Conservation (phyloP, 2,797 vertebrate genomes). For the Alca torda region DNA sequence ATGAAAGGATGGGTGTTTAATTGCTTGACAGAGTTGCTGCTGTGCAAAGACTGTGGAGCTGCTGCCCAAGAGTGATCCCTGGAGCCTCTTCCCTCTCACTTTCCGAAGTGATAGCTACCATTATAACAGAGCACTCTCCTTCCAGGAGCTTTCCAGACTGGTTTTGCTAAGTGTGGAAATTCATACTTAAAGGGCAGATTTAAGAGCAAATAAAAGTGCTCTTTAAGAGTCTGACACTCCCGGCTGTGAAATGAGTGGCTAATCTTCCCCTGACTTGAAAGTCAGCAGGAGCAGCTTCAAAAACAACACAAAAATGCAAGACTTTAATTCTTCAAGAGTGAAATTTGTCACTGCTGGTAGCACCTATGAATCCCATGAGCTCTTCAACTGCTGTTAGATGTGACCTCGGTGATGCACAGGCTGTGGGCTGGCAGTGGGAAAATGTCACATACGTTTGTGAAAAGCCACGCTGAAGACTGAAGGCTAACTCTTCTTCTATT, state of each 20-base stretch:
- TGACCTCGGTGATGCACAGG: not conserved
- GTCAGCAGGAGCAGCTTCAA: not conserved
- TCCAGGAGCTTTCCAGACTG: not conserved
- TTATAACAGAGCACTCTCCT: not conserved
- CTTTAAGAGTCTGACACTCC: not conserved
- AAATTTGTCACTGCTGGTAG: not conserved
- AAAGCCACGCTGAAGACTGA: not conserved
- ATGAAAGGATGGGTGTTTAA: slow-evolving; percentile 5
- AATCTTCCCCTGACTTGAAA: not conserved
- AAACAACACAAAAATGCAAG: not conserved
- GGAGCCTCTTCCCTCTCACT: not conserved
- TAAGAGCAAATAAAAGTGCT: not conserved
- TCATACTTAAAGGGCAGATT: not conserved
- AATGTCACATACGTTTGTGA: not conserved
- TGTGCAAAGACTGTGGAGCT: not conserved
- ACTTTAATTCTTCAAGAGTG: not conserved
- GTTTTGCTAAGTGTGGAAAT: not conserved
- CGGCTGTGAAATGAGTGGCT: not conserved
- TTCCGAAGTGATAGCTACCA: not conserved
- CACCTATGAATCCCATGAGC: not conserved
- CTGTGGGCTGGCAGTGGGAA: not conserved
- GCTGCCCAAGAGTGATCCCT: not conserved
- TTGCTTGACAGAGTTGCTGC: not conserved
- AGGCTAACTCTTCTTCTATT: not conserved
- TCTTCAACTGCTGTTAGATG: not conserved